Evolutionary conservation across 2,113 vertebrate genomes (phyloP).

Genomic region (cat (Felis catus)): DNA sequence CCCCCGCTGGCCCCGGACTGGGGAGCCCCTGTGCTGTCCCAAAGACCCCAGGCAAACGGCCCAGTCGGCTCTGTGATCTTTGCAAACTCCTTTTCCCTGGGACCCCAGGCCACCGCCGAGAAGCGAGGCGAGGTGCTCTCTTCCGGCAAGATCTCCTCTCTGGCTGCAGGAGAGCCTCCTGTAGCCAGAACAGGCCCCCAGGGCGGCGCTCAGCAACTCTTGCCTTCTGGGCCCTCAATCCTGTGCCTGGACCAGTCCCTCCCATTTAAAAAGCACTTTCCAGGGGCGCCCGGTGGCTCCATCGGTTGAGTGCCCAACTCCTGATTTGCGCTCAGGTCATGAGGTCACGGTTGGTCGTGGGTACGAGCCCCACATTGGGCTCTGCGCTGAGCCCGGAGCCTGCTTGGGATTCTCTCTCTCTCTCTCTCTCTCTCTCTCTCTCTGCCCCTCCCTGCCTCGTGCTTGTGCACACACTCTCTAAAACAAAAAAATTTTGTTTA

Average conservation of each 20-base stretch:
- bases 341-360: too few species aligned
- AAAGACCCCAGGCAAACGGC: background rate
- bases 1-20: background rate
- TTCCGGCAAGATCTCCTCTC: background rate
- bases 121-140: accelerated
- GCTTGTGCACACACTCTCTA: too few species aligned
- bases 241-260: background rate
- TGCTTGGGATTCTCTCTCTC: too few species aligned
- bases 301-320: too few species aligned
- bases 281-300: background rate
- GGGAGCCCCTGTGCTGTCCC: background rate
- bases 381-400: too few species aligned
- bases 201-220: background rate
- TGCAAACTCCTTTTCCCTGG: background rate
- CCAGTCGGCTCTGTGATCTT: background rate
- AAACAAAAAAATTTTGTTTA: too few species aligned
- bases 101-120: background rate
- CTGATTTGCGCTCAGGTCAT: too few species aligned
- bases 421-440: too few species aligned
- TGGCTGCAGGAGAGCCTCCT: too few species aligned
- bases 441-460: too few species aligned
- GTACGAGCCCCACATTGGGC: too few species aligned
- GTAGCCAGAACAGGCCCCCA: too few species aligned
- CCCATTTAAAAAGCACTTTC: background rate
- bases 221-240: background rate